Base-by-base conservation (phyloP, 2,888 invertebrate species). In the Griposia aprilina region DNA sequence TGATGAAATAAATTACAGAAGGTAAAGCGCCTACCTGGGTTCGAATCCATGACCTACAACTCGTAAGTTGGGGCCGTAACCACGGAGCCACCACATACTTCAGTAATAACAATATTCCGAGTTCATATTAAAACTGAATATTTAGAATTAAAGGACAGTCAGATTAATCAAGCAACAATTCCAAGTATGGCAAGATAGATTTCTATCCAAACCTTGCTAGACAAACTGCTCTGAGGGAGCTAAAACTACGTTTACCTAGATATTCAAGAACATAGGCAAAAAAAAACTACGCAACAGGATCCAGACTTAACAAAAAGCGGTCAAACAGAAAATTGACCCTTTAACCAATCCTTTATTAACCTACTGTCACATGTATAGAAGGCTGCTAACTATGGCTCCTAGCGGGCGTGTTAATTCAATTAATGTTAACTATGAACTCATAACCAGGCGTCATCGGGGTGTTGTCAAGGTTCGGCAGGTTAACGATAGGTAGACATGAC, bases 401-500 rank as follows among this genome's bases (percentile, higher is more conserved):
- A 68, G 63, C 69, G 66, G 26, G 45, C n/a, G 62, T 80, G 83
- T 84, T 88, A 87, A 88, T 89, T 82, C 73, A 90, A 89, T 90
- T 89, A 90, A 85, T 65, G 82, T 73, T 83, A 81, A 88, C 86
- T 84, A 87, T 91, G 90, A 90, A 88, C 76, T 89, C 88, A 88
- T 81, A 75, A 76, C 71, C 71, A 52, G 82, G 68, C 82, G 87
- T 85, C 86, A 84, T 81, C 78, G 17, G 76, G 83, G 87, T 78
- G 91, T 87, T 76, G 75, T 76, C 86, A 87, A 87, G 88, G 90
- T 82, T 84, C 67, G 55, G 36, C 52, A 36, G 62, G 76, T 76
- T 81, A 86, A 88, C 85, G 78, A 50, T 74, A 60, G 20, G 30
- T 55, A 26, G 69, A 76, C 85, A 88, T 79, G 87, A 81, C 68